Evolutionary conservation across 2,113 vertebrate genomes (phyloP).

Genomic region (Sinocyclocheilus anophthalmus): DNA sequence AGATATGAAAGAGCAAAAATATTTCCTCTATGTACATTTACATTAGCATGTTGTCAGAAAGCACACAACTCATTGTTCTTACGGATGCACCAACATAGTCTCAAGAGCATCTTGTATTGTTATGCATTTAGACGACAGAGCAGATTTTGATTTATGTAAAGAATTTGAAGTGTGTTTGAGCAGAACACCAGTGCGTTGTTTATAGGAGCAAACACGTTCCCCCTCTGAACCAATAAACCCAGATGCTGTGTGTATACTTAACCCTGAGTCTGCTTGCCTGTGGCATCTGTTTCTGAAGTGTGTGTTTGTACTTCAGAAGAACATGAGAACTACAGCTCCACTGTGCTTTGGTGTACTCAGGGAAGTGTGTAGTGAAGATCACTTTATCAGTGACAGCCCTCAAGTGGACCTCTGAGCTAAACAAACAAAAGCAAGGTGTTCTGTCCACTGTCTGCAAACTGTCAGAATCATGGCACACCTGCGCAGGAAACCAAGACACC

Average conservation of each 20-base stretch:
- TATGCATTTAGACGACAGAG: neutral
- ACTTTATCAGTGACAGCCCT: too few species aligned
- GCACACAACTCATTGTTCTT: neutral
- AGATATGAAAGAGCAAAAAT: neutral
- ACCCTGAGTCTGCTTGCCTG: neutral
- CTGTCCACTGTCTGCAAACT: too few species aligned
- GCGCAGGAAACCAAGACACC: too few species aligned
- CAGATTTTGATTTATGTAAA: neutral
- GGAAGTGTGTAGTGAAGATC: too few species aligned
- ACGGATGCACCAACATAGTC: neutral
- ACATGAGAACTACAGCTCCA: neutral
- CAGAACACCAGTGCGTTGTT: conserved; percentile 1
- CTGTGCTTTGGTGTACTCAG: neutral
- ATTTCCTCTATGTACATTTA: neutral
- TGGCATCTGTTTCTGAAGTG: conserved; percentile 9
- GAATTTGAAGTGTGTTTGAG: conserved; percentile 2
- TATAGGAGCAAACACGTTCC: neutral
- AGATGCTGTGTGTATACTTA: conserved; percentile 3
- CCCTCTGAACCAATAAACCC: conserved; percentile 6
- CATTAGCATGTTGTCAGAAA: neutral
- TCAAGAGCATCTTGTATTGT: neutral
- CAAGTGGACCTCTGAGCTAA: too few species aligned
- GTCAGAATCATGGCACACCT: too few species aligned
- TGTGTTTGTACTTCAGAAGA: conserved; percentile 11
- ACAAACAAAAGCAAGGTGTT: too few species aligned